Base-by-base conservation (phyloP, 2,797 vertebrate genomes). In the Gouania willdenowi region DNA sequence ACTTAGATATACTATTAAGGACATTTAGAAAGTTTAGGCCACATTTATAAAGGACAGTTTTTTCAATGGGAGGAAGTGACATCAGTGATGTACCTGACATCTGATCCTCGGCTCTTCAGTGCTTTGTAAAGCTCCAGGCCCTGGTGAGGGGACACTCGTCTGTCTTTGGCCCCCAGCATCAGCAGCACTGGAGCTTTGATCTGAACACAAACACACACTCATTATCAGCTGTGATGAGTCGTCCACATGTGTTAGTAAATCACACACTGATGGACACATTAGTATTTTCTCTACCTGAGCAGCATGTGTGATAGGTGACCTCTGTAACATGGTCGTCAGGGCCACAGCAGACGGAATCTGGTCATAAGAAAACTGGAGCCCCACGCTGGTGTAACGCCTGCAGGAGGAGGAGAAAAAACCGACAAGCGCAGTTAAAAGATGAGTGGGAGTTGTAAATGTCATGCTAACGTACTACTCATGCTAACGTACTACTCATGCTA, bases 91-190 rank as follows among this genome's bases (percentile, higher is more conserved):
- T 73, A 92, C 92, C 75, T 88, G 31, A 77, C 66, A 0, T 85
- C 83, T 40, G 82, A 85, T 0, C 67, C 75, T 43, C 84, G 79
- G 83, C 89, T 90, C 73, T 82, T 86, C 68, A 94, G 76, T 1
- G 80, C 82, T 44, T 82, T 85, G 44, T 92, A 92, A 38, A 92
- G 87, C 79, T 93, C 91, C 74, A 92, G 52, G 0, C 90, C 86
- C 53, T 94, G 92, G 0, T 71, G 87, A 19, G 91, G 90, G 30
- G 87, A 89, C 57, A 94, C 90, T 1, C 90, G 75, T 12, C 71
- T 75, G 81, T 94, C 91, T 71, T 27, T 81, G 10, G 61, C 90
- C 0, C 92, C 92, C 44, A 91, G 76, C 6, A 92, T 90, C 51
- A 94, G 82, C 50, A 94, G 66, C 56, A 92, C 71, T 0, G 91